These are phyloP conservation scores for Diachasma alloeum DNA, from an alignment of 1,140 invertebrate species.

Conservation along the genomic window DNA sequence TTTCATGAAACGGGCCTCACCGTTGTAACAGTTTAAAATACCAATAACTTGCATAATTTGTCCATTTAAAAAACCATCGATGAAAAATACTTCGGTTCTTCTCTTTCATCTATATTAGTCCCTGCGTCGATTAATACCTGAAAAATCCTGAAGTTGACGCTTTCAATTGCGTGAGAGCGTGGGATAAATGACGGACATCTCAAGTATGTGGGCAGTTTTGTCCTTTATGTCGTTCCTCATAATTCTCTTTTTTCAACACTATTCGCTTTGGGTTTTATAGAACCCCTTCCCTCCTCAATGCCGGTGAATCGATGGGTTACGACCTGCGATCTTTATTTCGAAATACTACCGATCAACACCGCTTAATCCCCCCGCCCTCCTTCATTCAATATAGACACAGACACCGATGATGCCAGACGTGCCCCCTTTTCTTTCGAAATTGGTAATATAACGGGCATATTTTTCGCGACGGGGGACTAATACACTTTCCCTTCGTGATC, in stretches of 20 bases:
- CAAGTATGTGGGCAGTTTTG: not conserved
- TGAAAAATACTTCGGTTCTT: not conserved
- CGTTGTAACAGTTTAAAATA: not conserved
- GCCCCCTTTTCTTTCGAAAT: constrained; percentile 35
- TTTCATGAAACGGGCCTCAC: too few relatives aligned
- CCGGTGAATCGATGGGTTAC: constrained; percentile 19
- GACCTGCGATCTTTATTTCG: constrained; percentile 35
- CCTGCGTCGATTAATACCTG: not conserved
- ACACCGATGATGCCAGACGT: constrained; percentile 15
- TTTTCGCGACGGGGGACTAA: constrained; percentile 27
- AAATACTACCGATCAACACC: constrained; percentile 24
- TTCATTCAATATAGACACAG: not conserved
- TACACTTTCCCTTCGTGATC: constrained; percentile 21
- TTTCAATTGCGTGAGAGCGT: not conserved
- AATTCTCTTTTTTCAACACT: not conserved
- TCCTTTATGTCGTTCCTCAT: not conserved
- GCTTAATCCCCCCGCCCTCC: too few relatives aligned
- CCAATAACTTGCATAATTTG: not conserved
- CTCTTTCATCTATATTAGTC: not conserved
- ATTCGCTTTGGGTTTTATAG: not conserved
- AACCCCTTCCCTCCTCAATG: not conserved
- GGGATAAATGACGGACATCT: not conserved
- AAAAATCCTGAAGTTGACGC: not conserved
- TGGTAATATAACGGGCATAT: constrained; percentile 22
- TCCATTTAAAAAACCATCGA: not conserved